Evolutionary conservation across 2,113 vertebrate species (phyloP).

Genomic region (Neofelis nebulosa): DNA sequence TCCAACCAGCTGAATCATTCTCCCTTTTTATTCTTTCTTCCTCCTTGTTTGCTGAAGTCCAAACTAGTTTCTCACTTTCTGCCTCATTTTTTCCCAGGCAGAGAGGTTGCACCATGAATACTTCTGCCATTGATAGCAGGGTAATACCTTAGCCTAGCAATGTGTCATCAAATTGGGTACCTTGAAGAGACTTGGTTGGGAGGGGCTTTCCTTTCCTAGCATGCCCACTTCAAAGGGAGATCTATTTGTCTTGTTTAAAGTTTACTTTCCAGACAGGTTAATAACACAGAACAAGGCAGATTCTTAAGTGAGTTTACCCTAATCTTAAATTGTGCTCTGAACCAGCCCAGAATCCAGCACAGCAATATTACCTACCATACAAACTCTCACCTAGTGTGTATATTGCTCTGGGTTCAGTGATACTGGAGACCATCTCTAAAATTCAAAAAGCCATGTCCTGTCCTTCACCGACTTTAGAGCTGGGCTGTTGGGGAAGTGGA

Average conservation of each 20-base stretch:
- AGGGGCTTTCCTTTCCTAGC: slow-evolving; percentile 92
- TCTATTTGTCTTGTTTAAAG: slow-evolving; percentile 92
- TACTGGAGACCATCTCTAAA: background rate
- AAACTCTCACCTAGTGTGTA: background rate
- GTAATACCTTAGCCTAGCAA: slow-evolving; percentile 91
- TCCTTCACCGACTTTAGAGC: background rate
- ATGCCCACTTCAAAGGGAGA: slow-evolving; percentile 92
- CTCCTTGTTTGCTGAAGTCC: background rate
- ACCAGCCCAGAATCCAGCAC: background rate
- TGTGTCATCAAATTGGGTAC: slow-evolving; percentile 91
- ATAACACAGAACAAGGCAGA: slow-evolving; percentile 91
- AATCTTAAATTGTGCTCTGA: slow-evolving; percentile 83
- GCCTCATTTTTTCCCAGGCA: slow-evolving; percentile 82
- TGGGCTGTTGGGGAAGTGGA: background rate
- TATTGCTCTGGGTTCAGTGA: background rate
- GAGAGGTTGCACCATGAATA: slow-evolving; percentile 91
- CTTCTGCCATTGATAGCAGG: slow-evolving; percentile 91
- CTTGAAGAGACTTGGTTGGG: slow-evolving; percentile 90
- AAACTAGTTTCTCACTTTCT: background rate
- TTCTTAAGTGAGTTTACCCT: slow-evolving; percentile 92
- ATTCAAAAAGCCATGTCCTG: background rate
- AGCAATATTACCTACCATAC: background rate
- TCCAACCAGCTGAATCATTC: background rate
- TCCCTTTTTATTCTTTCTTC: background rate
- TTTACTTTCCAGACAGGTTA: slow-evolving; percentile 93